A percentile compares a stretch with the other conserved stretches of the same genome.
Conservation (phyloP, 2,888 invertebrate genomes). For the Rotaria socialis region DNA sequence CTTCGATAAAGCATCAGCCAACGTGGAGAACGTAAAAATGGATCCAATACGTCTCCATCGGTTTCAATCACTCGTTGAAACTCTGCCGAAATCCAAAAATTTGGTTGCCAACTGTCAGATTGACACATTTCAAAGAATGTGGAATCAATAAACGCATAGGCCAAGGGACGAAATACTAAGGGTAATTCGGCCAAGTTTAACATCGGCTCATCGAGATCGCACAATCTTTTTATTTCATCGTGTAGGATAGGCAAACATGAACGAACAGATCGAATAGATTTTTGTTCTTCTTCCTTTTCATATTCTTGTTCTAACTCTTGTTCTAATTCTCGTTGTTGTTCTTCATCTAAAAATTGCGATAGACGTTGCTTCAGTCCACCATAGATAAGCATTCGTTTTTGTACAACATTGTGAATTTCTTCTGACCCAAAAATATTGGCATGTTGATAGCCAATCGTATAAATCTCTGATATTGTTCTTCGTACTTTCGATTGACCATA, state of each 20-base stretch:
- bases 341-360: constrained; percentile 18
- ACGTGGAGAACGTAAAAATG: neutral
- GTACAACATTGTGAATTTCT: neutral
- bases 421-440: neutral
- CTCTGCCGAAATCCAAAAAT: neutral
- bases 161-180: neutral
- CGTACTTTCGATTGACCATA: neutral
- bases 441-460: neutral
- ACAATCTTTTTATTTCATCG: neutral
- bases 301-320: neutral
- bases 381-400: neutral
- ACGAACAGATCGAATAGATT: neutral
- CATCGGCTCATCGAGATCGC: neutral
- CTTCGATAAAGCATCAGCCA: neutral
- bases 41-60: neutral
- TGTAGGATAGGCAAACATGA: neutral
- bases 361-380: neutral
- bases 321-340: constrained; percentile 25
- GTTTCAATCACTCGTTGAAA: neutral
- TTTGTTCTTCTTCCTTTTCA: neutral
- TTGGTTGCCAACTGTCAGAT: neutral
- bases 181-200: neutral
- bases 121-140: neutral
- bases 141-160: neutral
- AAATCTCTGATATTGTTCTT: neutral